Conservation (phyloP, 2,888 invertebrate genomes). For the Eupithecia vulgata region DNA sequence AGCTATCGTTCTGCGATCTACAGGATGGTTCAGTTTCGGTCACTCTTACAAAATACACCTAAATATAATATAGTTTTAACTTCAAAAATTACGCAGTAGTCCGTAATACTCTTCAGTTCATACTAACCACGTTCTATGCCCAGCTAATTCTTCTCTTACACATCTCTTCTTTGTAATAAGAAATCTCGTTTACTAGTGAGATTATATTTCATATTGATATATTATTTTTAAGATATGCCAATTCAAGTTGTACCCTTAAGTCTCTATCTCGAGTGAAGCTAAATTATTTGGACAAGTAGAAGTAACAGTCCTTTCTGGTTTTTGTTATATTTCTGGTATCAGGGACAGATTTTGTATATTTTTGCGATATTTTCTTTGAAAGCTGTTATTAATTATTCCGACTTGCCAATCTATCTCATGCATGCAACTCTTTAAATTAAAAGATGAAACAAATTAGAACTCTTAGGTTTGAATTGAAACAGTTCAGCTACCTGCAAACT, state of each 20-base stretch:
- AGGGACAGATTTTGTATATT: neutral
- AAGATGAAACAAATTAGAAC: too few species aligned
- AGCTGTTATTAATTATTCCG: neutral
- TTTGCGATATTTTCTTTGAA: neutral
- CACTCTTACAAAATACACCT: neutral
- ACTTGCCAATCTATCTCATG: neutral
- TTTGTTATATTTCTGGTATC: neutral
- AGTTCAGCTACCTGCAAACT: neutral
- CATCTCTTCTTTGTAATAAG: slow-evolving; percentile 7
- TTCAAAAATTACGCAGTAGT: too few species aligned
- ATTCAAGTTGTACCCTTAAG: neutral
- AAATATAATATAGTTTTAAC: neutral
- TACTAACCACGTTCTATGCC: neutral
- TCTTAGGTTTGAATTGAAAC: too few species aligned
- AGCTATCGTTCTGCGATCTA: neutral
- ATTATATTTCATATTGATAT: slow-evolving; percentile 8
- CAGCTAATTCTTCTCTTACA: neutral
- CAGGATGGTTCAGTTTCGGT: neutral
- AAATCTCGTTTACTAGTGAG: slow-evolving; percentile 27
- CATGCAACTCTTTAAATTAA: too few species aligned
- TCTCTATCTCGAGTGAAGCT: slow-evolving; percentile 10
- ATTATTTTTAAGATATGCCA: slow-evolving; percentile 15
- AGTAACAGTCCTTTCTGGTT: neutral
- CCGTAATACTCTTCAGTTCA: too few species aligned
- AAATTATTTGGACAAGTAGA: neutral